Percentiles rank a stretch among this genome's conserved stretches.
These are phyloP conservation scores for Drosophila obscura DNA, from an alignment of 1,140 invertebrate genomes.

Conservation along the genomic window DNA sequence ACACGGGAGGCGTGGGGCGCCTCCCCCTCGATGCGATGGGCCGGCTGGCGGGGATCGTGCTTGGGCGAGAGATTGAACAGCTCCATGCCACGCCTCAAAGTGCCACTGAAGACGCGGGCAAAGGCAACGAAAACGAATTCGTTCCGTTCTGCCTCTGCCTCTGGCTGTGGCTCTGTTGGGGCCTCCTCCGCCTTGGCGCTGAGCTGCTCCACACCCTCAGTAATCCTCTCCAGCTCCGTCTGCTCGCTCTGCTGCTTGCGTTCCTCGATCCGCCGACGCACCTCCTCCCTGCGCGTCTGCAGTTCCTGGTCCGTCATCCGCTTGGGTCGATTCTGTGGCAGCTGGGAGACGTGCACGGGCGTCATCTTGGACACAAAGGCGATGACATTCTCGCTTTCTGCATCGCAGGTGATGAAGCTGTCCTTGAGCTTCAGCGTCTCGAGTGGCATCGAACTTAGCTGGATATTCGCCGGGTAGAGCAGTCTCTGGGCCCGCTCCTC, in stretches of 20 bases:
- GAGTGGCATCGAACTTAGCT: slow-evolving; percentile 88
- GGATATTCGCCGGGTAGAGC: slow-evolving; percentile 88
- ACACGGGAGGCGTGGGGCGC: slow-evolving; percentile 86
- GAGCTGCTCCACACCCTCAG: slow-evolving; percentile 83
- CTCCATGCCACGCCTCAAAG: slow-evolving; percentile 90
- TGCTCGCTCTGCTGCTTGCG: slow-evolving; percentile 84
- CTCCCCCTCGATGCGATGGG: slow-evolving; percentile 55
- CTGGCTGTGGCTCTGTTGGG: slow-evolving; percentile 47
- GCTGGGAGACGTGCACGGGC: slow-evolving; percentile 87
- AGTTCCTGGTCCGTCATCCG: slow-evolving; percentile 91
- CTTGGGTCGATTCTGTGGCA: slow-evolving; percentile 90
- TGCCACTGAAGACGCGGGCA: slow-evolving; percentile 96
- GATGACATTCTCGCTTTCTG: slow-evolving; percentile 89
- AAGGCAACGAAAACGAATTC: slow-evolving; percentile 95
- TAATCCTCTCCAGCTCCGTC: slow-evolving; percentile 85
- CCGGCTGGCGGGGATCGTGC: slow-evolving; percentile 90
- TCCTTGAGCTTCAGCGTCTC: slow-evolving; percentile 90
- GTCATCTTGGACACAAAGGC: slow-evolving; percentile 94
- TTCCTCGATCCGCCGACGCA: slow-evolving; percentile 87
- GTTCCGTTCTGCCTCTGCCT: slow-evolving; percentile 62
- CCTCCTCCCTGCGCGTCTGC: slow-evolving; percentile 88
- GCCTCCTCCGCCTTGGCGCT: slow-evolving; percentile 39
- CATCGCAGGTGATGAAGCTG: slow-evolving; percentile 90
- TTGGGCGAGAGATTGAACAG: slow-evolving; percentile 95
- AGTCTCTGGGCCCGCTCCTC: slow-evolving; percentile 90